These are phyloP conservation scores for Mycteria americana DNA, from an alignment of 2,797 vertebrate species.

Conservation along the genomic window DNA sequence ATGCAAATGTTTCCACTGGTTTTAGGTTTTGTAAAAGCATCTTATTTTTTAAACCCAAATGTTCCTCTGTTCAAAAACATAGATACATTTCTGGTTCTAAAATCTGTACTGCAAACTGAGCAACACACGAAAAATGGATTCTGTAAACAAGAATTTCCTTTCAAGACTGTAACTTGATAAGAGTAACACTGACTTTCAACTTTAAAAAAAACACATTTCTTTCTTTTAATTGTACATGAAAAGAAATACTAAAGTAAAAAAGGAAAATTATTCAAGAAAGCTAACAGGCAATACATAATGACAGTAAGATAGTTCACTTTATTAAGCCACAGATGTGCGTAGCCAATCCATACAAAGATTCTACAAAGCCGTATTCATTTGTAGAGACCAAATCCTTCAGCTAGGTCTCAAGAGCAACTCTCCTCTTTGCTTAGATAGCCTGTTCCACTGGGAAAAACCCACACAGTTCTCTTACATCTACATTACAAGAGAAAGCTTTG, in stretches of 20 bases:
- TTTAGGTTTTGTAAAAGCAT: slow-evolving; percentile 13
- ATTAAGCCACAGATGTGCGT: background rate
- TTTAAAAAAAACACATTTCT: background rate
- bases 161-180: background rate
- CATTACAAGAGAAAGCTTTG: background rate
- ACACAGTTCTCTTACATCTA: background rate
- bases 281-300: background rate
- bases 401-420: background rate
- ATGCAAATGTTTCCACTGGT: slow-evolving; percentile 14
- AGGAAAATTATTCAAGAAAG: background rate
- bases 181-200: background rate
- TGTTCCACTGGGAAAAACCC: background rate
- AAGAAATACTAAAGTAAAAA: background rate
- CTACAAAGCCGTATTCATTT: background rate
- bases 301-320: background rate
- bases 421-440: background rate
- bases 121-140: background rate
- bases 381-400: background rate
- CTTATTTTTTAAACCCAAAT: slow-evolving; percentile 12
- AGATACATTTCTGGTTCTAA: background rate
- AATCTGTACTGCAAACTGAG: background rate
- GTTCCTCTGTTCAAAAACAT: background rate
- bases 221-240: background rate
- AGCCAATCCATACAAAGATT: background rate
- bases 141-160: slow-evolving; percentile 19